Evolutionary conservation across 1,140 invertebrate species (phyloP), one percentile per base, ranked within the genome.

Genomic region (Delia radicum): DNA sequence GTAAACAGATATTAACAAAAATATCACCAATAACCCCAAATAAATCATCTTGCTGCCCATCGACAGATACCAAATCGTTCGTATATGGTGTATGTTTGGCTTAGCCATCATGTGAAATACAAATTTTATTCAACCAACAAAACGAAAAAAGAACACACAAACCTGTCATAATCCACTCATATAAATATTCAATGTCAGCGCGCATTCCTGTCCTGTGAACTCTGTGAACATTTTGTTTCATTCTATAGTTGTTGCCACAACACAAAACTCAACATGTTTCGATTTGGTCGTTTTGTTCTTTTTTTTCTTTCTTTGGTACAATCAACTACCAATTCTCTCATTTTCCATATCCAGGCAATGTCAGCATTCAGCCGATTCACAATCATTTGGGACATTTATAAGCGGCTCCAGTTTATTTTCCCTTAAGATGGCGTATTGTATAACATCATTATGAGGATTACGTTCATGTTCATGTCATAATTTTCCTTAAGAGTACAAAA

Each of bases 401-500:
- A 37, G 48, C 48, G 48, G 48, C 21, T 55, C 18, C 18, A 55
- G 48, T 18, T 55, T 55, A 8, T 24, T 69, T 27, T 48, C 3
- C 33, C 37, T 29, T 73, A 73, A 80, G 82, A 83, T 83, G 82
- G 80, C 79, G 82, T 83, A 83, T 83, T 83, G 82, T 82, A 83
- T 83, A 83, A 83, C 82, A 83, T 83, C 82, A 83, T 83, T 83
- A 83, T 83, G 82, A 81, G 80, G 79, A 82, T 80, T 83, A 78
- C 82, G 82, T 83, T 83, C 82, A 83, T 83, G 82, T 83, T 83
- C 82, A 83, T 83, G 82, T 83, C 82, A 83, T 83, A 83, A 83
- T 83, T 83, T 83, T 83, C 79, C 80, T 69, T 33, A 69, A 69
- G 65, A 69, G 29, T 69, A 69, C 65, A 69, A 69, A 69, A 55